Base-by-base conservation (phyloP, 2,888 invertebrate species). In the Pachliopta kotzebuea region DNA sequence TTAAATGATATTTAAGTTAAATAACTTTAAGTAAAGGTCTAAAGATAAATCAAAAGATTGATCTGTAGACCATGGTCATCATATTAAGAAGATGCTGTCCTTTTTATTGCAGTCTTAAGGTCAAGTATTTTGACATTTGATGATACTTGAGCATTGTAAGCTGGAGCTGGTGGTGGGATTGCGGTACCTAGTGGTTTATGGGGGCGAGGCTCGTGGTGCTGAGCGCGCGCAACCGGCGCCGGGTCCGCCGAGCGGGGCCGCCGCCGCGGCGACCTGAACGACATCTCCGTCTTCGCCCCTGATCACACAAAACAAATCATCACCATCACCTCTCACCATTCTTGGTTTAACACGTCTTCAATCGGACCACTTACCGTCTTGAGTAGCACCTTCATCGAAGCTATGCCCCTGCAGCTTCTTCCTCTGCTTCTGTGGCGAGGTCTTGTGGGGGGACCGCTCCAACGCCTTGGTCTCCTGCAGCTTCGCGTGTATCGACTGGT, bases 191-290 rank as follows among this genome's bases (percentile, higher is more conserved):
- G 88, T 9, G 92, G 94, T 93, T 95, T 95, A 93, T 94, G 94
- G 82, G 95, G 95, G 79, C 95, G 92, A 82, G 95, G 95, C 82
- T 94, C 88, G 73, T 89, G 86, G 68, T 80, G 84, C 62, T 83
- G 78, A 1, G 80, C 81, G 68, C 80, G 71, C 62, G 76, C 74
- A 20, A 70, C 79, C 29, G 85, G 85, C 68, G 83, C 90, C 0
- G 93, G 92, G 75, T 94, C 93, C 50, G 94, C 93, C 21, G 94
- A 94, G 78, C 94, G 93, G 57, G 95, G 94, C 76, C 96, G 95
- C 71, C 96, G 94, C 77, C 96, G 96, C 29, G 96, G 96, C 60
- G 96, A 96, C 71, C 93, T 92, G 87, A 95, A 95, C 56, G 83
- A 81, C n/a, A 83, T 84, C 58, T 84, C 85, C 2, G 81, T 62